These are phyloP conservation scores for Rhynchotus rufescens DNA, from an alignment of 2,797 vertebrate genomes.

Conservation along the genomic window DNA sequence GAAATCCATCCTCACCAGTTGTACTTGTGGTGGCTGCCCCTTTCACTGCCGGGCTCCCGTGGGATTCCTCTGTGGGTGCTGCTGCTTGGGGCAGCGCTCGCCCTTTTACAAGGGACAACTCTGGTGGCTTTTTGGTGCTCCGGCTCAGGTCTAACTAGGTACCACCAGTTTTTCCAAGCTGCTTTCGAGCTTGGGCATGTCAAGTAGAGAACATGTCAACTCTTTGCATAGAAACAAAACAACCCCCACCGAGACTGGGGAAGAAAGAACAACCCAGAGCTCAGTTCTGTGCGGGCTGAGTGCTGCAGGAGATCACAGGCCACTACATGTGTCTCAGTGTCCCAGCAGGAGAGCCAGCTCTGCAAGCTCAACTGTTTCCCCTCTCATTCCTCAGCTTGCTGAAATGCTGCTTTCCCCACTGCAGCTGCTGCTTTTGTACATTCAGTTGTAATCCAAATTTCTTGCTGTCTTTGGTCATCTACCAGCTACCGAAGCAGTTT, in stretches of 20 bases:
- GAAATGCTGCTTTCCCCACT: background rate
- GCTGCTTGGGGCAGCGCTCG: background rate
- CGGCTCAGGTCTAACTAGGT: background rate
- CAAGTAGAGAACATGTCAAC: background rate
- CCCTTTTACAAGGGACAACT: background rate
- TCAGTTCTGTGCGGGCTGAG: background rate
- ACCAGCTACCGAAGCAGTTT: slow-evolving; percentile 5
- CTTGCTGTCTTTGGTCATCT: slow-evolving; percentile 6
- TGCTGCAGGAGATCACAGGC: background rate
- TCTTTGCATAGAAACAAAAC: background rate
- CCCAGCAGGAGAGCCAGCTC: background rate
- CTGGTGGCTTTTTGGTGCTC: background rate
- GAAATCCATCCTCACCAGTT: fast-evolving
- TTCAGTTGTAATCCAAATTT: slow-evolving; percentile 44
- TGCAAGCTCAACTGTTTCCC: slow-evolving; percentile 10
- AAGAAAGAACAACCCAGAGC: background rate
- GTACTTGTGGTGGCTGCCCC: background rate
- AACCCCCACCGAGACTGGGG: background rate
- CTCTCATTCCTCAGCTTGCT: background rate
- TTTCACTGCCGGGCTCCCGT: background rate
- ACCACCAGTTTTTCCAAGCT: background rate
- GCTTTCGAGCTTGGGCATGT: background rate
- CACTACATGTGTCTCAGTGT: background rate
- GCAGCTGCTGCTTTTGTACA: slow-evolving; percentile 6
- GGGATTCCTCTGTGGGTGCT: background rate